phyloP scores from a whole-genome alignment of 2,797 vertebrate species.

The Chelon auratus region DNA sequence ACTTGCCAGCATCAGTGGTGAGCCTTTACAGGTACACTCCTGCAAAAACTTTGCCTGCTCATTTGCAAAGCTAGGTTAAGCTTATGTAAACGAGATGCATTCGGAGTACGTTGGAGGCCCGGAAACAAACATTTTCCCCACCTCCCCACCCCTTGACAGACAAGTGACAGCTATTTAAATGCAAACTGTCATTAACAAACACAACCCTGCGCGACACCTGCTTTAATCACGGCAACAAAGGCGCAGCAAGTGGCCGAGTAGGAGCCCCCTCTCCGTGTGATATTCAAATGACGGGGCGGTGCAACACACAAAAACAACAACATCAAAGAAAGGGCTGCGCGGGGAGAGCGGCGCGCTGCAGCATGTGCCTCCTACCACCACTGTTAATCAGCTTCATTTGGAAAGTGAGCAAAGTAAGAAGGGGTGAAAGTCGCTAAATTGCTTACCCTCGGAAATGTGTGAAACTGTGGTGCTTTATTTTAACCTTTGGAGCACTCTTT shows the following conservation, averaged over 20 bases:
- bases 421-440: conserved; percentile 64
- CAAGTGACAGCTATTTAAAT: conserved; percentile 87
- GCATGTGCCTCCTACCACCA: conserved; percentile 69
- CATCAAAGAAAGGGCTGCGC: conserved; percentile 88
- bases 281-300: conserved; percentile 92
- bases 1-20: conserved; percentile 41
- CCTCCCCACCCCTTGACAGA: conserved; percentile 71
- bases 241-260: conserved; percentile 81
- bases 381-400: conserved; percentile 82
- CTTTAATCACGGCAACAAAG: conserved; percentile 87
- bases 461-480: conserved; percentile 22
- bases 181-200: conserved; percentile 86
- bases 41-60: conserved; percentile 74
- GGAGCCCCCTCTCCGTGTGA: conserved; percentile 85
- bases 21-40: conserved; percentile 61
- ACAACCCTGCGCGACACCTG: conserved; percentile 85
- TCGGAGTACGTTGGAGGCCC: conserved; percentile 72
- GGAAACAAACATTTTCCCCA: conserved; percentile 82
- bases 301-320: conserved; percentile 86
- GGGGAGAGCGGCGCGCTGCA: conserved; percentile 52
- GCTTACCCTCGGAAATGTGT: conserved; percentile 52
- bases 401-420: conserved; percentile 76
- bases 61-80: conserved; percentile 87
- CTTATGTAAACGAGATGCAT: conserved; percentile 86
- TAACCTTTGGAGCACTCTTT: too few species aligned